Conservation (phyloP, 2,888 invertebrate genomes). For the Drosophila neutralis region DNA sequence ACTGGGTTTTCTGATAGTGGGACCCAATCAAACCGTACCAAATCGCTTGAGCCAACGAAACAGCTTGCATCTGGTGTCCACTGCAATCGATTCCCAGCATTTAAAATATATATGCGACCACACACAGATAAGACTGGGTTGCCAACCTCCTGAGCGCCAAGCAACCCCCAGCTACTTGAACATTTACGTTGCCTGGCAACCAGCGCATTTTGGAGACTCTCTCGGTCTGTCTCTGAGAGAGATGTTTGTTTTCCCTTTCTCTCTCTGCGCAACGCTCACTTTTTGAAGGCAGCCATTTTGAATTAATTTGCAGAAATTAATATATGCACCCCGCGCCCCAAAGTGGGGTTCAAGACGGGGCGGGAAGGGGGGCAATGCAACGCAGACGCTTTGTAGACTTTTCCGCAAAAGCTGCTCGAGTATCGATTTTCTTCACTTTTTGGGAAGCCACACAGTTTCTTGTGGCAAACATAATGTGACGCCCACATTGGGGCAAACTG, state of each 20-base stretch:
- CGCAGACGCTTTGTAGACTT: conserved; percentile 70
- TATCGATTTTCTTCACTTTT: conserved; percentile 65
- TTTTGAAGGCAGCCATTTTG: conserved; percentile 73
- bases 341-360: not conserved
- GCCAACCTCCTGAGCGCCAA: conserved; percentile 41
- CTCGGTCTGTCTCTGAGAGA: conserved; percentile 4
- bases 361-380: conserved; percentile 9
- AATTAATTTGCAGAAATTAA: conserved; percentile 63
- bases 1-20: conserved; percentile 10
- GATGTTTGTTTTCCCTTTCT: conserved; percentile 11
- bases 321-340: conserved; percentile 23
- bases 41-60: conserved; percentile 70
- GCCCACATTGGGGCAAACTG: conserved; percentile 56
- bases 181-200: conserved; percentile 53
- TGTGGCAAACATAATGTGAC: conserved; percentile 47
- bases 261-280: conserved; percentile 45
- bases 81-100: conserved; percentile 70
- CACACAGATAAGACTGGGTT: conserved; percentile 5
- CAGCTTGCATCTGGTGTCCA: conserved; percentile 80
- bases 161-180: conserved; percentile 46
- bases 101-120: conserved; percentile 8
- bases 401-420: conserved; percentile 25
- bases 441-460: conserved; percentile 33
- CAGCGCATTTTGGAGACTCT: conserved; percentile 59
- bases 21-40: conserved; percentile 62